Evolutionary conservation across 2,113 vertebrate species (phyloP).

Genomic region (Tapirus terrestris): DNA sequence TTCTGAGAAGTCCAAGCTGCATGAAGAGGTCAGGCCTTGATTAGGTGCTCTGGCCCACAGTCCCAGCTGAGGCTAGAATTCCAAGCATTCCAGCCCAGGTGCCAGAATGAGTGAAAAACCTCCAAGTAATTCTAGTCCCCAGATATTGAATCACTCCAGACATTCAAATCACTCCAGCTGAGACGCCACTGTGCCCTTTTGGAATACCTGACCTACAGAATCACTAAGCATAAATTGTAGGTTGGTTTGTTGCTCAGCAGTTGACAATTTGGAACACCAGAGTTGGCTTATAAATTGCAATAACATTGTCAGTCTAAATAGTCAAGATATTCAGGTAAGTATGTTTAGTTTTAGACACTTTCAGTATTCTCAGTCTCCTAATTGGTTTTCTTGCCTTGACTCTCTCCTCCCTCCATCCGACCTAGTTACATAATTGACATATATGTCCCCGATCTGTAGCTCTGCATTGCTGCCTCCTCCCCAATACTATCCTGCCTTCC

Average conservation of each 20-base stretch:
- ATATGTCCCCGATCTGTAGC: too few species aligned
- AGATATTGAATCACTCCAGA: not conserved
- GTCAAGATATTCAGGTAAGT: not conserved
- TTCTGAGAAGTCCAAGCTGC: not conserved
- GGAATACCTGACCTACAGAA: not conserved
- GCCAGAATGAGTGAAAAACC: not conserved
- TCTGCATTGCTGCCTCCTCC: accelerated
- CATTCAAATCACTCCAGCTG: not conserved
- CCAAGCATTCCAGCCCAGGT: not conserved
- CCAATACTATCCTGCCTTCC: not conserved
- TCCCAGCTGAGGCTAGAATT: not conserved
- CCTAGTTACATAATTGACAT: not conserved
- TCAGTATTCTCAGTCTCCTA: not conserved
- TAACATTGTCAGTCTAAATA: not conserved
- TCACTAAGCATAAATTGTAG: not conserved
- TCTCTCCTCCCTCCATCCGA: not conserved
- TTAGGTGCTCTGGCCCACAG: not conserved
- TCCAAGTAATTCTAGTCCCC: not conserved
- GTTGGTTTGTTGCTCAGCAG: not conserved
- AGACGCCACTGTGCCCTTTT: not conserved
- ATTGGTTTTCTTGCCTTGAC: not conserved
- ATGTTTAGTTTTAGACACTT: not conserved
- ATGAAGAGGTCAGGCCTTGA: not conserved
- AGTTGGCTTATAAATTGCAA: not conserved
- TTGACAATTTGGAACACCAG: not conserved